Base-by-base conservation (phyloP, 1,140 invertebrate genomes). In the Atta cephalotes region DNA sequence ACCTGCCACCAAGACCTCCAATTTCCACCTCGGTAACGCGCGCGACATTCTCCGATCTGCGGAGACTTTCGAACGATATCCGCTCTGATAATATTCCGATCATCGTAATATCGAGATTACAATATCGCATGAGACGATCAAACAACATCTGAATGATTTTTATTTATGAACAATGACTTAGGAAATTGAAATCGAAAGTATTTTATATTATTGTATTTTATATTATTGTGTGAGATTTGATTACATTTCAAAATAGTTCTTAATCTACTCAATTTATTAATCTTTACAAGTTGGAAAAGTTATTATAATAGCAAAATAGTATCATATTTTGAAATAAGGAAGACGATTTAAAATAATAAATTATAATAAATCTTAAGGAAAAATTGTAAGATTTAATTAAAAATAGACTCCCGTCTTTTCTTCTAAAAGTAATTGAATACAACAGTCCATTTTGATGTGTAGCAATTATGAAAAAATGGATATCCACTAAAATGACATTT, bases 1-100 rank as follows among this genome's bases (percentile, higher is more conserved):
- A 90, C 81, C 79, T 63, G 72, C 88, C 63, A 71, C 72, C 51
- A 70, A 84, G 85, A 86, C 65, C 81, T 82, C 78, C 86, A 53
- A 76, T 87, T 88, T 72, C 72, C 74, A 81, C 76, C 56, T 74
- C 18, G 58, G 39, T 84, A 76, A 76, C 56, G 56, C 80, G 74
- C 25, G 70, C 74, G 72, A 79, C 74, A 16, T 12, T 85, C 60
- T 65, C 35, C 60, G 82, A 85, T 51, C 56, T 58, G 58, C 74
- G 16, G 65, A 63, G 39, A 76, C 56, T 82, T 80, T 62, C 56
- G 31, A 60, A 72, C 51, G 31, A 82, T 60, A 71, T 60, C 35
- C 66, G 35, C 58, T n/a, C 16, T 6, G 28, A 4, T 72, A 60
- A 82, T 82, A 60, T 60, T 28, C 12, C 16, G 53, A 82, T 82